Evolutionary conservation across 2,113 vertebrate species (phyloP), one percentile per base, ranked within the genome.

Genomic region (Emydocephalus ijimae): DNA sequence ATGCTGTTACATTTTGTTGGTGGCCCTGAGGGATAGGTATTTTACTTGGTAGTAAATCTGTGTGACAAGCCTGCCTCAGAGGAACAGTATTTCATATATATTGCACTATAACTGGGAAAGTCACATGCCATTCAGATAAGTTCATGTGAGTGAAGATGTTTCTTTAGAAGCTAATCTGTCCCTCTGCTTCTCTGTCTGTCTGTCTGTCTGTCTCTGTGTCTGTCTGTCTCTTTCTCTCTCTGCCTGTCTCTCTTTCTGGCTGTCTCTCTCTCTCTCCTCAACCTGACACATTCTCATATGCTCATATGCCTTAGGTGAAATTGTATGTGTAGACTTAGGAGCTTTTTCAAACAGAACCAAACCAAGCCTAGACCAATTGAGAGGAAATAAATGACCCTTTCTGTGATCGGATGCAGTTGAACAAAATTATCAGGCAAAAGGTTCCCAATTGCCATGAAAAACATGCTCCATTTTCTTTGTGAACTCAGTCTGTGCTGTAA

Each of bases 381-480:
- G 91, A 87, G 93, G 87, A 95, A 95, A 93, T 89, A 4, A 4
- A 88, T 69, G 43, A 45, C 6, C 39, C 2, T 5, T 92, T 95
- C 34, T 94, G 92, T 52, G 57, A 61, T 93, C 92, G 29, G 59
- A 18, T 0, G 0, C 87, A 20, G 21, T 94, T 95, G 94, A 91
- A 87, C 93, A 95, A 90, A 39, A 90, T 85, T 59, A 81, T n/a
- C 1, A 10, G 92, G 23, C 61, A 91, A 87, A 92, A 90, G 93
- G 61, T 95, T 92, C 94, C 94, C 90, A 12, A 95, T 95, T 94
- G n/a, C 29, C 69, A 10, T 94, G 93, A 95, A 95, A 95, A 96
- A 95, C 93, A 23, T 91, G 24, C n/a, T 89, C 56, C 87, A 74
- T 10, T 92, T 94, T 57, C 90, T 4, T 95, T 93, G 87, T 93